These are phyloP conservation scores for Liasis olivaceus DNA, from an alignment of 2,797 vertebrate species.

Conservation along the genomic window DNA sequence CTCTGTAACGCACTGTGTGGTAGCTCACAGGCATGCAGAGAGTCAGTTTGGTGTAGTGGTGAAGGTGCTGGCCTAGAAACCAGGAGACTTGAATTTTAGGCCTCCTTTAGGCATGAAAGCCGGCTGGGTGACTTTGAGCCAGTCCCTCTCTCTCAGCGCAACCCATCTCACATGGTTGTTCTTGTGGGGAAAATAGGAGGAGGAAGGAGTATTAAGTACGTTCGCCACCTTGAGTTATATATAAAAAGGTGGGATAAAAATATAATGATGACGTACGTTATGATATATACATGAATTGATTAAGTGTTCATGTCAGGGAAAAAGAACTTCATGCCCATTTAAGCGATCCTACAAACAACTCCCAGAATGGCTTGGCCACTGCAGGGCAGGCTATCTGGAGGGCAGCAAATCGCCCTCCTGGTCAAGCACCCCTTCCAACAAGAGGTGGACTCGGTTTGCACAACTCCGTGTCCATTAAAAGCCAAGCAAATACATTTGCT, in stretches of 20 bases:
- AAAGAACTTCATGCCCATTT: neutral
- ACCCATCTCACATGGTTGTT: neutral
- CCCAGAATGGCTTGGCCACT: neutral
- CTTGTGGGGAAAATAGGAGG: neutral
- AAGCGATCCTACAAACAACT: neutral
- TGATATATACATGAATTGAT: neutral
- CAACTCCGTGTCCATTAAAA: neutral
- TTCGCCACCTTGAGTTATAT: neutral
- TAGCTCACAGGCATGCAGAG: neutral
- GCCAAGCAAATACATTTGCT: neutral
- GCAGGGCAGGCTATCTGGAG: neutral
- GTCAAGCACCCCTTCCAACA: neutral
- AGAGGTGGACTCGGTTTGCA: neutral
- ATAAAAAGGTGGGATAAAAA: neutral
- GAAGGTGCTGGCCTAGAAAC: neutral
- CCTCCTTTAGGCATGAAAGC: neutral
- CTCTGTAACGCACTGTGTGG: neutral
- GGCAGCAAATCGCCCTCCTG: neutral
- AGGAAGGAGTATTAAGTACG: neutral
- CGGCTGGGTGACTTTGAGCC: neutral
- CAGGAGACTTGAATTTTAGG: neutral
- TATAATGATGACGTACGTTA: neutral
- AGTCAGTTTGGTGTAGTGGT: neutral
- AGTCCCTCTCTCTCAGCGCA: neutral
- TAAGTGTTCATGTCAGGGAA: neutral